A percentile compares a stretch with the other conserved stretches of the same genome.
Evolutionary conservation across 1,140 invertebrate species (phyloP).

Genomic region (Octopus sinensis): DNA sequence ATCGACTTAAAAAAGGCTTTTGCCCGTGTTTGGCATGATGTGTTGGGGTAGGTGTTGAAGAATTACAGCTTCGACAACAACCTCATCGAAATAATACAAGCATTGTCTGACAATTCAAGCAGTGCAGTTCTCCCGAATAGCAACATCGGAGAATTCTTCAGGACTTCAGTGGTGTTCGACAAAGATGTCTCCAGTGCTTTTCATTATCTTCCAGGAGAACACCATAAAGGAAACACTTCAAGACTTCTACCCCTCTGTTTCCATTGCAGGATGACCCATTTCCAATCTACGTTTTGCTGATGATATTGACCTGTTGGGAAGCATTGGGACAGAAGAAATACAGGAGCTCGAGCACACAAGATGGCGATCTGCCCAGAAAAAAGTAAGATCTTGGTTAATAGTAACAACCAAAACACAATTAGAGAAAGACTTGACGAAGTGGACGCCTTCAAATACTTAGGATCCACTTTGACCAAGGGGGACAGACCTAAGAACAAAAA

Average conservation of each 20-base stretch:
- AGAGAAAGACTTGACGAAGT: too few relatives aligned
- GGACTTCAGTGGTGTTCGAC: conserved; percentile 28
- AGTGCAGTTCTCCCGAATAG: conserved; percentile 25
- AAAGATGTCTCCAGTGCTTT: conserved; percentile 29
- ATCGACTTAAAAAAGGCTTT: conserved; percentile 30
- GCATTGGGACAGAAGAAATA: background rate
- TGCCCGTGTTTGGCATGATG: conserved; percentile 23
- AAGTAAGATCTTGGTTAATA: conserved; percentile 23
- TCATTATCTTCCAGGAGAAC: conserved; percentile 27
- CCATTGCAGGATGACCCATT: conserved; percentile 23
- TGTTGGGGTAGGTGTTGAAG: conserved; percentile 19
- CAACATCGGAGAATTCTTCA: conserved; percentile 23
- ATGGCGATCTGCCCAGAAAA: conserved; percentile 26
- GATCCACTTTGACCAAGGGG: background rate
- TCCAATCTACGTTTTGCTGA: conserved; percentile 25
- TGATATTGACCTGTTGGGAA: conserved; percentile 25
- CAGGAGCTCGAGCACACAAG: conserved; percentile 13
- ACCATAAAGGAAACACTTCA: conserved; percentile 25
- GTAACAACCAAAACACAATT: too few relatives aligned
- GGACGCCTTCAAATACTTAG: conserved; percentile 21
- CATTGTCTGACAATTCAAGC: conserved; percentile 24
- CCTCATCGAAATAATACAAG: conserved; percentile 16
- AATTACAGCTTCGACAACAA: conserved; percentile 23
- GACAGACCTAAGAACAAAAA: too few relatives aligned
- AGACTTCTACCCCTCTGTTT: conserved; percentile 24